phyloP scores from a whole-genome alignment of 2,888 invertebrate genomes.

The Catocala sponsa region DNA sequence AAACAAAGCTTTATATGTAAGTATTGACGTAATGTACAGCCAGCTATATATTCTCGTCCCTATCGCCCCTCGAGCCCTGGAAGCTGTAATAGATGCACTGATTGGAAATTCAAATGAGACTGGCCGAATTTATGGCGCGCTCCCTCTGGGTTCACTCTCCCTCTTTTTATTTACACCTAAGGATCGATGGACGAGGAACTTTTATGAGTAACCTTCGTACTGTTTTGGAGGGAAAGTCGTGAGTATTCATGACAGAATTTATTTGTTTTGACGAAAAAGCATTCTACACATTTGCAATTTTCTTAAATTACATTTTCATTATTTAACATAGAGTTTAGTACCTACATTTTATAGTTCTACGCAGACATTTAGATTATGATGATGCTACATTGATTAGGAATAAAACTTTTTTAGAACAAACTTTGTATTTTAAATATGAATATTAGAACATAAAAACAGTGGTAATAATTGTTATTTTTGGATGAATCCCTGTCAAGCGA shows the following conservation, averaged over 20 bases:
- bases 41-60: conserved; percentile 37
- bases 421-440: conserved; percentile 22
- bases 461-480: conserved; percentile 81
- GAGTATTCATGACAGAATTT: conserved; percentile 17
- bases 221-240: conserved; percentile 32
- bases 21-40: conserved; percentile 17
- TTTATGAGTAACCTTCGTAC: conserved; percentile 42
- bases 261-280: background rate
- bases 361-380: no score
- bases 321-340: no score
- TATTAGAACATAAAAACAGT: conserved; percentile 16
- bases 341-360: no score
- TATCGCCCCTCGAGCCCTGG: conserved; percentile 47
- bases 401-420: no score
- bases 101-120: conserved; percentile 86
- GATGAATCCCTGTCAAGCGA: conserved; percentile 83
- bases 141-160: conserved; percentile 60
- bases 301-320: no score
- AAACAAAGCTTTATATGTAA: conserved; percentile 15
- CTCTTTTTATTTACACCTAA: conserved; percentile 63
- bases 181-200: conserved; percentile 43
- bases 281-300: no score
- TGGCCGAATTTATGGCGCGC: conserved; percentile 77
- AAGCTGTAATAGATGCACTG: conserved; percentile 76
- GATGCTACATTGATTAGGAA: no score